Evolutionary conservation across 2,888 invertebrate genomes (phyloP).

Genomic region (Cremastobaeus sp.): DNA sequence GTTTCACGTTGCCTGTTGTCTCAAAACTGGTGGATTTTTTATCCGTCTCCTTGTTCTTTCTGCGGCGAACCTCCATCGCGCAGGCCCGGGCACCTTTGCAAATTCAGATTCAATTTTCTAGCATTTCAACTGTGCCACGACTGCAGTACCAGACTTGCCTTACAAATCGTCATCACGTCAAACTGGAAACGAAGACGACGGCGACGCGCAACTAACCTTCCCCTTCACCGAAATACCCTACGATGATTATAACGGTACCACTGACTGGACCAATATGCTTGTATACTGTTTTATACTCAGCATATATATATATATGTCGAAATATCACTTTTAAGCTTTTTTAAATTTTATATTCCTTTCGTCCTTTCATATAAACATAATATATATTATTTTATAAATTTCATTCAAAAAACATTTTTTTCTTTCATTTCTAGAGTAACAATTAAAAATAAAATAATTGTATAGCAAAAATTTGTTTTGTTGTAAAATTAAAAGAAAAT

Average conservation of each 20-base stretch:
- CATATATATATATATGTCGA: too few species aligned
- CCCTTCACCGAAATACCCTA: slow-evolving; percentile 29
- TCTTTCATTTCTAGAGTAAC: too few species aligned
- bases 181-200: slow-evolving; percentile 12
- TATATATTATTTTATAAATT: too few species aligned
- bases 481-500: too few species aligned
- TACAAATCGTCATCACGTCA: slow-evolving; percentile 24
- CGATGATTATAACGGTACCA: slow-evolving; percentile 26
- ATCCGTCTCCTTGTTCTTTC: slow-evolving; percentile 61
- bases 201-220: slow-evolving; percentile 31
- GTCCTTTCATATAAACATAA: too few species aligned
- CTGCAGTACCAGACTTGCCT: slow-evolving; percentile 1
- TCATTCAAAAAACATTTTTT: too few species aligned
- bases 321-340: too few species aligned
- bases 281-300: too few species aligned
- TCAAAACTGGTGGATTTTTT: slow-evolving; percentile 67
- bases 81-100: slow-evolving; percentile 9
- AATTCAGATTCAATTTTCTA: not conserved
- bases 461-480: too few species aligned
- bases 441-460: too few species aligned
- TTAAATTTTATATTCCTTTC: too few species aligned
- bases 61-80: slow-evolving; percentile 72
- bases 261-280: too few species aligned
- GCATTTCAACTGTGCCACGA: slow-evolving; percentile 34
- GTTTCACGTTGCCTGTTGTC: slow-evolving; percentile 45